Evolutionary conservation across 2,888 invertebrate species (phyloP).

Genomic region (Leptarthrus brevirostris): DNA sequence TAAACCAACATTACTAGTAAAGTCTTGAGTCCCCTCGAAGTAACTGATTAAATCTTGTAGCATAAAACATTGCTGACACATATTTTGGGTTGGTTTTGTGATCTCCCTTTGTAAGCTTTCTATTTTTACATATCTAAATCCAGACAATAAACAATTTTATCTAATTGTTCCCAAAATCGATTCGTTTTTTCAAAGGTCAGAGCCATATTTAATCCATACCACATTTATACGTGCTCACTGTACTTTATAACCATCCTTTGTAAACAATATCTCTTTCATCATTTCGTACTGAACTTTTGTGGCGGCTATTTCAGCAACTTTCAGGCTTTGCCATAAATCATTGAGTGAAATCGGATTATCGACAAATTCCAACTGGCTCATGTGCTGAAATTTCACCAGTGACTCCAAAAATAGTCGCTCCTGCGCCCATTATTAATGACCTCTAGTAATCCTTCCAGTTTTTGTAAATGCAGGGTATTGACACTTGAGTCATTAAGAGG

Average conservation of each 20-base stretch:
- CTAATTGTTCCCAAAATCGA: too few species aligned
- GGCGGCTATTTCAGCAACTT: conserved; percentile 22
- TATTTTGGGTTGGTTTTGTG: too few species aligned
- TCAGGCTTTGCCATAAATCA: conserved; percentile 40
- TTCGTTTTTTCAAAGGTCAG: too few species aligned
- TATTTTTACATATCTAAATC: too few species aligned
- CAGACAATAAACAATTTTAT: too few species aligned
- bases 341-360: conserved; percentile 40
- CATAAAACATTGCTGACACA: too few species aligned
- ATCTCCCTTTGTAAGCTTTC: too few species aligned
- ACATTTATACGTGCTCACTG: too few species aligned
- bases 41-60: too few species aligned
- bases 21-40: too few species aligned
- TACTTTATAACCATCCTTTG: not conserved
- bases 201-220: too few species aligned
- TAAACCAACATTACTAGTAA: too few species aligned
- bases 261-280: conserved; percentile 14
- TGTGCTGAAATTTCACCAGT: conserved; percentile 44
- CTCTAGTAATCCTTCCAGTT: conserved; percentile 35
- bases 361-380: conserved; percentile 45
- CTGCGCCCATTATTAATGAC: conserved; percentile 38
- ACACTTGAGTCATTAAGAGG: conserved; percentile 40
- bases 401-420: conserved; percentile 40
- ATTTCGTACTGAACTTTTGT: not conserved
- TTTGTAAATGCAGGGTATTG: conserved; percentile 40